Evolutionary conservation across 2,888 invertebrate species (phyloP), one percentile per base, ranked within the genome.

Genomic region (Zaprionus bogoriensis): DNA sequence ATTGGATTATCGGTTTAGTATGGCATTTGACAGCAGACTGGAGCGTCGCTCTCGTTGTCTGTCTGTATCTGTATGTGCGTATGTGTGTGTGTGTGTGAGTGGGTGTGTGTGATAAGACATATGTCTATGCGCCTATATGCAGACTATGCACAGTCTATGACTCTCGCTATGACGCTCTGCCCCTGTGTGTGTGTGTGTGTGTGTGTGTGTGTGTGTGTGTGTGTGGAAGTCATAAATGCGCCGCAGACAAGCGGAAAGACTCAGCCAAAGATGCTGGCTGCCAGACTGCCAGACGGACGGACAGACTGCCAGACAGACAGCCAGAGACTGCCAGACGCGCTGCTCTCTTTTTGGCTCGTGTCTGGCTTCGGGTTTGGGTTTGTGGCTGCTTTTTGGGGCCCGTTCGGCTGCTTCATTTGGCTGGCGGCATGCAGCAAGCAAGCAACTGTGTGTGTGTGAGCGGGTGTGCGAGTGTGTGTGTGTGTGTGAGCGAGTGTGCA

Each of bases 1-100:
- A 82, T 82, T 82, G 81, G 87, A 82, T 82, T 82, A 87, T 82
- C 84, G 87, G 87, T 87, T 82, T 82, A 84, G 84, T 77, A 84
- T 73, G 87, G 81, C 84, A 87, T 82, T 87, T 82, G 87, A 86
- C 84, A 87, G 81, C 74, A 71, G 61, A 50, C 51, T 46, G 30
- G 38, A 52, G 50, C 2, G 41, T 30, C 28, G 12, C 17, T 32
- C 7, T 9, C 32, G 2, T 14, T 32, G 2, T 6, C 30, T 1
- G 4, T 51, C 52, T 44, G 28, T 45, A 39, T 46, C 47, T 12
- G n/a, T n/a, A 17, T 66, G 60, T 41, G 27, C 12, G 14, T 25
- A 30, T 25, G 38, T 46, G 12, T 54, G 17, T 23, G 19, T 38
- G 46, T 20, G 44, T 48, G 44, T 22, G 38, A 41, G 46, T 23